Base-by-base conservation (phyloP, 2,888 invertebrate genomes). In the Dermolepida albohirtum region DNA sequence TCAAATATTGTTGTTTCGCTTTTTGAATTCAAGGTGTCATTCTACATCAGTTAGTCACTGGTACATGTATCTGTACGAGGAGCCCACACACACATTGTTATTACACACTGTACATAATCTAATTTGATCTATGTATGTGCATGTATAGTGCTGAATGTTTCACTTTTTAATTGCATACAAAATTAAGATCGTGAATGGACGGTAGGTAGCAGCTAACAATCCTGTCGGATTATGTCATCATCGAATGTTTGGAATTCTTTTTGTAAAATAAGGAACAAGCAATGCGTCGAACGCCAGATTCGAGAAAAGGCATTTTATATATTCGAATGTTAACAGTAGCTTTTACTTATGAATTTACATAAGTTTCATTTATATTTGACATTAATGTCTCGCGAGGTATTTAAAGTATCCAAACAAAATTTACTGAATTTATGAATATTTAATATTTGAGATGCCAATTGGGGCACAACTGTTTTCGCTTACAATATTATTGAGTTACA, bases 31-130 rank as follows among this genome's bases (percentile, higher is more conserved):
- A 57, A 57, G 29, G 44, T 57, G 43, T 27, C 43, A 57, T 57
- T 57, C 57, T 57, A 44, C 12, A 44, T n/a, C 12, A 43, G 43
- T 57, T 57, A 57, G 57, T 57, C 44, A 57, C 44, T 27, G 6
- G 43, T 27, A 57, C 27, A 34, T 34, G 10, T 34, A 34, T 10
- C 8, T 8, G 10, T 10, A 7, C 10, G 44, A 41, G 27, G 43
- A 44, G 10, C 57, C 57, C 57, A 57, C 57, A 44, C 57, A 44
- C 44, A 27, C 57, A 57, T 57, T 57, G 57, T 57, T 57, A 40
- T 55, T 43, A 17, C 17, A 43, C 41, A 22, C 43, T 55, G 12
- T 44, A 44, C 29, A 22, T 44, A 57, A 57, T 57, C n/a, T 43
- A 27, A 29, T 44, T 55, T 41, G 41, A 43, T 55, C 12, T 51